Percentiles rank a stretch among this genome's conserved stretches.
Evolutionary conservation across 2,113 vertebrate species (phyloP).

Genomic region (Vidua chalybeata): DNA sequence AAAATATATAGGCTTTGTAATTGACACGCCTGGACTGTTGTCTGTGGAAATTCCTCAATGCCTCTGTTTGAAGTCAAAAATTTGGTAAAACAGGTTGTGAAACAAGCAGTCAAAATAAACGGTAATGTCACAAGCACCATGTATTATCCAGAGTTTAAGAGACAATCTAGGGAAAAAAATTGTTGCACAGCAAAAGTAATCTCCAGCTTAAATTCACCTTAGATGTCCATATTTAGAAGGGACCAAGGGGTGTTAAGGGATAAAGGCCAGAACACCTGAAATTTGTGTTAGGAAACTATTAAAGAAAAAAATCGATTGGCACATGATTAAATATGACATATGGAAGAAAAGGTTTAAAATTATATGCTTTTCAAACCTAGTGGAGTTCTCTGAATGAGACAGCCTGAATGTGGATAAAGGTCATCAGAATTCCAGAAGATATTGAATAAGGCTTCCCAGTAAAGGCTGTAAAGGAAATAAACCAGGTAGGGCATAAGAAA

Average conservation of each 20-base stretch:
- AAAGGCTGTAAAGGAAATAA: neutral
- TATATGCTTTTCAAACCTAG: neutral
- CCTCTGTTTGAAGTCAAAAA: neutral
- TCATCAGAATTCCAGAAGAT: neutral
- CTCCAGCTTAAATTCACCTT: neutral
- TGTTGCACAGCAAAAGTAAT: neutral
- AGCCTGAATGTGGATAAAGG: neutral
- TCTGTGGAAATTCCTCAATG: neutral
- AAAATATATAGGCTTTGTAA: neutral
- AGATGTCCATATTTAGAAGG: neutral
- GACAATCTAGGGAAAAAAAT: neutral
- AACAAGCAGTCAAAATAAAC: neutral
- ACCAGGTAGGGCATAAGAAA: neutral
- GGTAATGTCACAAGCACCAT: neutral
- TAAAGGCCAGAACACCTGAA: neutral
- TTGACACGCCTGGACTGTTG: neutral
- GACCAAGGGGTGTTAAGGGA: rapidly evolving
- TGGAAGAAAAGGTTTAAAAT: neutral
- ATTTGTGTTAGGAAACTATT: neutral
- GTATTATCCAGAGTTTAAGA: neutral
- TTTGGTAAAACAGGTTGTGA: neutral
- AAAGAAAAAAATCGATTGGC: neutral
- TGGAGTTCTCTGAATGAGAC: neutral
- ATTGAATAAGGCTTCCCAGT: neutral
- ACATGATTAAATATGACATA: neutral